These are phyloP conservation scores for Oncorhynchus masou DNA, from an alignment of 2,113 vertebrate species.

Conservation along the genomic window DNA sequence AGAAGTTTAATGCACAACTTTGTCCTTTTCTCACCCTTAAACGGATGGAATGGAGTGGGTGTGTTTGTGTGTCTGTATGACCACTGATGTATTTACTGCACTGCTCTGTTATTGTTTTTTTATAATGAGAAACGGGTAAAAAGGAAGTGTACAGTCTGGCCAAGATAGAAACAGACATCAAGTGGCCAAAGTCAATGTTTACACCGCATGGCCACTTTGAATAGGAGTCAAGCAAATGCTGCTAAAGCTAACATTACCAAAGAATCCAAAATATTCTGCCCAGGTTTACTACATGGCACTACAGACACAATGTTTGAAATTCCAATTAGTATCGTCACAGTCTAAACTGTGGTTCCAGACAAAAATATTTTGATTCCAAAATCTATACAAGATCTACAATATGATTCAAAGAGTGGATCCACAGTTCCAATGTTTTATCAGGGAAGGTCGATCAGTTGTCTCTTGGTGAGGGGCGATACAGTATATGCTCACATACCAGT, in stretches of 20 bases:
- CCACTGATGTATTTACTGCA: background rate
- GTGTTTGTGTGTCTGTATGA: background rate
- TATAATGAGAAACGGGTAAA: conserved; percentile 7
- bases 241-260: conserved; percentile 13
- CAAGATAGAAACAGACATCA: conserved; percentile 27
- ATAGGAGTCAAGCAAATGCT: conserved; percentile 21
- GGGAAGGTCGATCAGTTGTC: no score
- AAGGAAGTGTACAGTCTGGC: conserved; percentile 15
- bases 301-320: conserved; percentile 44
- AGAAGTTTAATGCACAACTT: conserved; percentile 2
- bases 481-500: no score
- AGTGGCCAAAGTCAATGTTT: conserved; percentile 52
- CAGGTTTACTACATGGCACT: conserved; percentile 31
- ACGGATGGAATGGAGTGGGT: background rate
- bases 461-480: no score
- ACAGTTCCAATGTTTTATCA: no score
- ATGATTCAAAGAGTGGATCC: background rate
- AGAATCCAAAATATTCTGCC: conserved; percentile 24
- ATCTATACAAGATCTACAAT: background rate
- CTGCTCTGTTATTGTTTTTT: conserved; percentile 15
- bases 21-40: background rate
- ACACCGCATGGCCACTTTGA: conserved; percentile 16
- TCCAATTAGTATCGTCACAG: conserved; percentile 17
- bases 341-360: conserved; percentile 38
- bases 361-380: background rate